Percentiles rank a stretch among this genome's conserved stretches.
These are phyloP conservation scores for Nasonovia ribisnigri DNA, from an alignment of 2,888 invertebrate species.

Conservation along the genomic window DNA sequence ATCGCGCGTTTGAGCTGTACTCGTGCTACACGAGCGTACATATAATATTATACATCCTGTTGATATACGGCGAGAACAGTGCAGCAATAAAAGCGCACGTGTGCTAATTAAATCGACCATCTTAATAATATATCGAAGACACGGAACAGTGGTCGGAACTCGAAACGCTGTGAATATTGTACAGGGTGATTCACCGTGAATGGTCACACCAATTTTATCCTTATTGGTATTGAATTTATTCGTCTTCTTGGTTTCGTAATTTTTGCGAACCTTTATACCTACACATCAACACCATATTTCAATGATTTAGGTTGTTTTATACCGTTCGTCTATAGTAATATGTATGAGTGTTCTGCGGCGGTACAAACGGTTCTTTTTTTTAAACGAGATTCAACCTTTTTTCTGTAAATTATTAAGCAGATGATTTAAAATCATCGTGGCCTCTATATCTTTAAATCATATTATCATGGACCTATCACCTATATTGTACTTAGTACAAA, in stretches of 20 bases:
- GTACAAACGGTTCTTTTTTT: background rate
- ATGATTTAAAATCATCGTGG: background rate
- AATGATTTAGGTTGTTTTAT: background rate
- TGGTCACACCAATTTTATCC: background rate
- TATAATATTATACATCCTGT: conserved; percentile 34
- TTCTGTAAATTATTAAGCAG: background rate
- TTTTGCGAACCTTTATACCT: background rate
- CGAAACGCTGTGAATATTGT: background rate
- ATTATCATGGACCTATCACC: background rate
- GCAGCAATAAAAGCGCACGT: background rate
- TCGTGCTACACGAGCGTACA: background rate
- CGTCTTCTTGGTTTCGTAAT: background rate
- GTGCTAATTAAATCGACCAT: conserved; percentile 46
- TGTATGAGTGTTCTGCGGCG: background rate
- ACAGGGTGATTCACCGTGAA: background rate
- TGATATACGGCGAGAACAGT: background rate
- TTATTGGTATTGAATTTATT: background rate
- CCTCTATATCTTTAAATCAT: background rate
- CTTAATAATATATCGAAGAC: conserved; percentile 19
- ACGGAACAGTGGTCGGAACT: conserved; percentile 48
- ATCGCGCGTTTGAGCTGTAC: background rate
- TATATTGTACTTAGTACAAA: background rate
- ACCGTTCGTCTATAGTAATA: background rate
- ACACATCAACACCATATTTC: background rate
- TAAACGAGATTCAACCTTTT: background rate